Base-by-base conservation (phyloP, 2,113 vertebrate genomes). In the Thoracochromis brauschi region DNA sequence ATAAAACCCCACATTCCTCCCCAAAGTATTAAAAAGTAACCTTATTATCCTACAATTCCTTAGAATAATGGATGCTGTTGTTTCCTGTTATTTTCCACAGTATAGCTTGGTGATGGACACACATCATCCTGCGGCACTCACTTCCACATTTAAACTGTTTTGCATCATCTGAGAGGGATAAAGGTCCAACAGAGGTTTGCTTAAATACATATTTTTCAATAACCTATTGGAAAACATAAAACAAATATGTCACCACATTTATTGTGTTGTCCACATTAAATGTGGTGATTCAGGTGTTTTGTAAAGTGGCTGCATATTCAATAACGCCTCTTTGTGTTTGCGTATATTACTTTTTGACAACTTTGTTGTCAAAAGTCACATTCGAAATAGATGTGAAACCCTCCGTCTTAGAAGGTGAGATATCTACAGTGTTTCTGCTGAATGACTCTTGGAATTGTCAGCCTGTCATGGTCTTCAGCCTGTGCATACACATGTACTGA, bases 401-500 rank as follows among this genome's bases (percentile, higher is more conserved):
- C 80, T 49, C 45, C 26, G 6, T 16, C 51, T 80, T 33, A 84
- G 24, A 35, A 49, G 49, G 19, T 24, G 16, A 38, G 19, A 78
- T 84, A 85, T 90, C 68, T 85, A 60, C 86, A 80, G 88, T 87
- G 78, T 87, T 92, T 85, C 71, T 87, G 82, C 79, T 3, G 81
- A 65, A 85, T 80, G 87, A 92, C 81, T 90, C 75, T 47, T 42
- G 81, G 90, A 90, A 91, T 92, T 91, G 91, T 90, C 91, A 60
- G 49, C 82, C 75, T 88, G 91, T 89, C 88, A 29, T 14, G 85
- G 80, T 83, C 89, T 84, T 75, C 58, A 24, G 54, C 65, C 58
- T 4, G n/a, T 47, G 82, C 81, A 9, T 81, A 91, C 89, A 92
- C 83, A 5, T 90, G 83, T 88, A 88, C 88, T 93, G 94, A 94